Base-by-base conservation (phyloP, 2,797 vertebrate species). In the Silurus lanzhouensis region DNA sequence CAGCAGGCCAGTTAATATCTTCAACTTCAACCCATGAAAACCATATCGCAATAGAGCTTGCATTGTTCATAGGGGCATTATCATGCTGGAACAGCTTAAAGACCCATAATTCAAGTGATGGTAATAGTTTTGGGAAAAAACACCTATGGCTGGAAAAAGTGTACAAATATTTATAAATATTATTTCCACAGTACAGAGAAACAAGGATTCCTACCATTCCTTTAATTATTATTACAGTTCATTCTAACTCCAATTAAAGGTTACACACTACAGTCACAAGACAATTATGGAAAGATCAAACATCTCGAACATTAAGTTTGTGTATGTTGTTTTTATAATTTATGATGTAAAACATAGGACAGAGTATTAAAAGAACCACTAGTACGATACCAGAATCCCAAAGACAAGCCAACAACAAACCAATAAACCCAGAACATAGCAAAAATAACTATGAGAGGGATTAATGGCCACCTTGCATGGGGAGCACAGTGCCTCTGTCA, bases 401-500 rank as follows among this genome's bases (percentile, higher is more conserved):
- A 9, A 63, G 57, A 20, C 55, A 61, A 38, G 13, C 22, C 60
- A 20, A 55, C 61, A 84, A 67, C 48, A 77, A 66, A 55, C 74
- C 48, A 66, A 67, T 77, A 84, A 77, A 75, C 10, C 0, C 15
- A 83, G 15, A 61, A 20, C 17, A 74, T 25, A 38, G 22, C 44
- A 38, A 75, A 61, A 83, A 74, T 75, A 75, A 76, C 48, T n/a
- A 9, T 58, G 8, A 75, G 81, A 83, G 25, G 10, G 27, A 81
- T 85, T 46, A 55, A 52, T 82, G 76, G 81, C 78, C 84, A 84
- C 78, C 82, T 87, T 85, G 61, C 63, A 55, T 48, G 19, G 25
- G 9, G 44, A 57, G 57, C 5, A 14, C 8, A n/a, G 10, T 8
- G 12, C 61, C 38, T 27, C 72, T 72, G 77, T 88, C 84, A 86